Conservation (phyloP, 2,797 vertebrate species). For the Thripadectes ignobilis region DNA sequence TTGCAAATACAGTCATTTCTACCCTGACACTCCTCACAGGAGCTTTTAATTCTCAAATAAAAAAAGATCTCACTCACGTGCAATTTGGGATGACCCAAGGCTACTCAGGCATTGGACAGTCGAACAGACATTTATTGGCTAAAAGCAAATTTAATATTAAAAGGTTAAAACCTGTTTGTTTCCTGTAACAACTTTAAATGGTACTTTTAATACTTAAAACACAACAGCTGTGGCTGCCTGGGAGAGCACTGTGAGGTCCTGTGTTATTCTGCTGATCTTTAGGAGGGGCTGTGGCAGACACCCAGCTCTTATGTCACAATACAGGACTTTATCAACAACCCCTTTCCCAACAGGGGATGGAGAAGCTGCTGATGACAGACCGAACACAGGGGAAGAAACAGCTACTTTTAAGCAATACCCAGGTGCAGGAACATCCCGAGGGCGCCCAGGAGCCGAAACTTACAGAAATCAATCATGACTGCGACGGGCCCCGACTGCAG, state of each 20-base stretch:
- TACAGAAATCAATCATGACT: neutral
- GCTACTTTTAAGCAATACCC: accelerated
- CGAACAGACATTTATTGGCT: neutral
- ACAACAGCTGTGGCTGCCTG: accelerated
- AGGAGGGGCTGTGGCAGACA: accelerated
- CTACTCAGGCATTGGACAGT: too few relatives aligned
- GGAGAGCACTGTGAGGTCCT: neutral
- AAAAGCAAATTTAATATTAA: neutral
- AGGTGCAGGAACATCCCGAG: neutral
- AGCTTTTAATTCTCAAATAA: neutral
- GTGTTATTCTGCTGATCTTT: neutral
- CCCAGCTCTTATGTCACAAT: accelerated
- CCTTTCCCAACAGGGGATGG: accelerated
- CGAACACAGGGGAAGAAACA: too few relatives aligned
- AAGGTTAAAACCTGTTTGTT: neutral
- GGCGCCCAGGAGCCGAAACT: neutral
- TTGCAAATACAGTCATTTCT: accelerated
- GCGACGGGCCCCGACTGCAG: accelerated
- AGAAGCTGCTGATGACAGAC: neutral
- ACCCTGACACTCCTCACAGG: accelerated
- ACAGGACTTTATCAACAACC: accelerated
- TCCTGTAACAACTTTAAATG: neutral
- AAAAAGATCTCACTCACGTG: accelerated
- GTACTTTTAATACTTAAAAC: neutral
- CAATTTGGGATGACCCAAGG: neutral